Percentiles rank a stretch among this genome's conserved stretches.
These are phyloP conservation scores for Furcula furcula DNA, from an alignment of 2,888 invertebrate species.

Conservation along the genomic window DNA sequence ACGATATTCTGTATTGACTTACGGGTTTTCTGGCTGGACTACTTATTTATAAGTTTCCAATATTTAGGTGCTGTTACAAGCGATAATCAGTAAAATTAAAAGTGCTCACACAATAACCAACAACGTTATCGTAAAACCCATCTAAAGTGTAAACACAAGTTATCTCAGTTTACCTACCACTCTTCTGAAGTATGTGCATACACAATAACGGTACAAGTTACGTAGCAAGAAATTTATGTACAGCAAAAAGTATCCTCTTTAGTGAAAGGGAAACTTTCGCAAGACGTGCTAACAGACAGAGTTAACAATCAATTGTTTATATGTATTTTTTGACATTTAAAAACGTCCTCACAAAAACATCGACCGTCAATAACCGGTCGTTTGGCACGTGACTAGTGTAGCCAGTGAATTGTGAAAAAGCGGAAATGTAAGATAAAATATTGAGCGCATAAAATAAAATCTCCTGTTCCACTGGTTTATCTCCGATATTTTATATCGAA, in stretches of 20 bases:
- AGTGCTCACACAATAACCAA: too few relatives aligned
- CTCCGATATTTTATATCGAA: too few relatives aligned
- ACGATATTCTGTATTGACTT: too few relatives aligned
- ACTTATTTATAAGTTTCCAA: too few relatives aligned
- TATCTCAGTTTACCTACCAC: constrained; percentile 4
- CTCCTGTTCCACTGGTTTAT: too few relatives aligned
- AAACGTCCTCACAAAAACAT: constrained; percentile 2
- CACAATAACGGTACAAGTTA: constrained; percentile 14
- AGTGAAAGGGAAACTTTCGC: constrained; percentile 23
- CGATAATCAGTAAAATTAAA: too few relatives aligned
- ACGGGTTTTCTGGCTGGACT: too few relatives aligned
- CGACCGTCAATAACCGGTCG: not conserved
- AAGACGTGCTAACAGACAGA: constrained; percentile 10
- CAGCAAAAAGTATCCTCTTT: constrained; percentile 8
- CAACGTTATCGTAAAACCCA: not conserved
- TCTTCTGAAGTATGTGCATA: constrained; percentile 3
- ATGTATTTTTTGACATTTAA: not conserved
- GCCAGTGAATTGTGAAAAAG: not conserved
- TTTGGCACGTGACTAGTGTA: not conserved
- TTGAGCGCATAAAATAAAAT: too few relatives aligned
- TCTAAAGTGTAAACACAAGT: not conserved
- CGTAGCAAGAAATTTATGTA: constrained; percentile 3
- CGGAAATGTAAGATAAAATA: too few relatives aligned
- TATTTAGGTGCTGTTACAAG: too few relatives aligned
- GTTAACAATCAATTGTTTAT: constrained; percentile 14